Evolutionary conservation across 2,888 invertebrate species (phyloP).

Genomic region (Hydroisotoma schaefferi): DNA sequence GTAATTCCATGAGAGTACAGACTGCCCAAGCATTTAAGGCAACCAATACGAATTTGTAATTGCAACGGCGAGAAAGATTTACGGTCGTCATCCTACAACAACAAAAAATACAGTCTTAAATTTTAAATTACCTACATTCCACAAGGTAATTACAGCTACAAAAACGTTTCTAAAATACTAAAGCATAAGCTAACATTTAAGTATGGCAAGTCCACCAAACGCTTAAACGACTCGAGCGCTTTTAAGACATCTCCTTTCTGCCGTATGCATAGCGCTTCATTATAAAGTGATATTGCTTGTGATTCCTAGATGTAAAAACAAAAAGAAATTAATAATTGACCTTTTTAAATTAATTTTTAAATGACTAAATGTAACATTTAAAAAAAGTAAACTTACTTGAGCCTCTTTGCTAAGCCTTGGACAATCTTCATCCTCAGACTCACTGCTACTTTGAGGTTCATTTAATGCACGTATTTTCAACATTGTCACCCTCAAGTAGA

Average conservation of each 20-base stretch:
- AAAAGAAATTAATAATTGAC: constrained; percentile 12
- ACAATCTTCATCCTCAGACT: constrained; percentile 56
- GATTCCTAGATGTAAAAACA: constrained; percentile 61
- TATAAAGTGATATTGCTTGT: constrained; percentile 73
- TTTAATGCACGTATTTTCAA: constrained; percentile 64
- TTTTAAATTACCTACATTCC: not conserved
- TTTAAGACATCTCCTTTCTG: constrained; percentile 62
- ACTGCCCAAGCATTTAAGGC: constrained; percentile 39
- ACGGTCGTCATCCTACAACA: constrained; percentile 24
- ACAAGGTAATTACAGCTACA: not conserved
- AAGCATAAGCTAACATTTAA: constrained; percentile 46
- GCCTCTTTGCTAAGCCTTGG: constrained; percentile 61
- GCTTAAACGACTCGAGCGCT: constrained; percentile 65
- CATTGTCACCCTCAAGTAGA: too few relatives aligned
- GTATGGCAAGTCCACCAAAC: constrained; percentile 56
- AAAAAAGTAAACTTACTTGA: constrained; percentile 34
- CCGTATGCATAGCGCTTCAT: constrained; percentile 68
- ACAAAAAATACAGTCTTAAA: constrained; percentile 8
- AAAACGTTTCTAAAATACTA: not conserved
- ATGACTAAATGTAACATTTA: not conserved
- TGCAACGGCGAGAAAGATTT: constrained; percentile 32
- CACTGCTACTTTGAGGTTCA: constrained; percentile 59
- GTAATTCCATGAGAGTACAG: constrained; percentile 26
- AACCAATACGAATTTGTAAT: constrained; percentile 37
- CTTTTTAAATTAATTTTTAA: too few relatives aligned